phyloP scores from a whole-genome alignment of 2,797 vertebrate genomes.

The Spinibarbus caldwelli region DNA sequence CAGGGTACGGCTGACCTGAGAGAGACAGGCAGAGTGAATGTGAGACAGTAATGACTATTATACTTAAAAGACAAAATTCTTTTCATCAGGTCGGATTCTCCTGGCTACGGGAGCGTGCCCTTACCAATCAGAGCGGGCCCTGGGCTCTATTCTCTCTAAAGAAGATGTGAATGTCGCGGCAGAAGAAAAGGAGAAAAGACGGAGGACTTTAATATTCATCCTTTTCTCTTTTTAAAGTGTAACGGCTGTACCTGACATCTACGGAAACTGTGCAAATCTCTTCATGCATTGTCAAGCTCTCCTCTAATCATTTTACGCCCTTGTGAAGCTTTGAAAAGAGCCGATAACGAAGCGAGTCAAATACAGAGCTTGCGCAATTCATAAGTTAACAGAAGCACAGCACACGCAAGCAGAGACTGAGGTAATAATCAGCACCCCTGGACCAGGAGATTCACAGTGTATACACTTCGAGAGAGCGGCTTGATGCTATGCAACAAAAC shows the following conservation, averaged over 20 bases:
- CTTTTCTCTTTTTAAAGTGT: constrained; percentile 69
- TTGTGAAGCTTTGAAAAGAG: constrained; percentile 75
- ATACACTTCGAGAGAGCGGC: background rate
- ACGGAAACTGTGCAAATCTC: constrained; percentile 73
- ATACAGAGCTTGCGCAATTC: constrained; percentile 68
- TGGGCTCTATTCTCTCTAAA: constrained; percentile 60
- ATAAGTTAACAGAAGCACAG: constrained; percentile 68
- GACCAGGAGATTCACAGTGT: constrained; percentile 2
- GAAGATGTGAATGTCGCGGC: constrained; percentile 69
- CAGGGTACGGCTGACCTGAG: background rate
- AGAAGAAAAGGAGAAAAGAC: constrained; percentile 69
- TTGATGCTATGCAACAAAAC: background rate
- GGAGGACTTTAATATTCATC: constrained; percentile 67
- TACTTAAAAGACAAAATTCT: constrained; percentile 56
- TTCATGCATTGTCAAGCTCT: constrained; percentile 78
- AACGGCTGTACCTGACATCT: constrained; percentile 74
- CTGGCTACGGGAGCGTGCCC: constrained; percentile 47
- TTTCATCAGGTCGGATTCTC: constrained; percentile 56
- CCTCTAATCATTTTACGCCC: constrained; percentile 80
- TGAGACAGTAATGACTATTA: constrained; percentile 53
- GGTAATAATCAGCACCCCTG: constrained; percentile 32
- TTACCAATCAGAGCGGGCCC: constrained; percentile 49
- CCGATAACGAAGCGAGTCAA: constrained; percentile 78
- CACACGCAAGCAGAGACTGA: constrained; percentile 47
- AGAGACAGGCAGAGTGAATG: background rate